Percentiles rank a stretch among this genome's conserved stretches.
Evolutionary conservation across 2,888 invertebrate genomes (phyloP).

Genomic region (Cephus nigrinus): DNA sequence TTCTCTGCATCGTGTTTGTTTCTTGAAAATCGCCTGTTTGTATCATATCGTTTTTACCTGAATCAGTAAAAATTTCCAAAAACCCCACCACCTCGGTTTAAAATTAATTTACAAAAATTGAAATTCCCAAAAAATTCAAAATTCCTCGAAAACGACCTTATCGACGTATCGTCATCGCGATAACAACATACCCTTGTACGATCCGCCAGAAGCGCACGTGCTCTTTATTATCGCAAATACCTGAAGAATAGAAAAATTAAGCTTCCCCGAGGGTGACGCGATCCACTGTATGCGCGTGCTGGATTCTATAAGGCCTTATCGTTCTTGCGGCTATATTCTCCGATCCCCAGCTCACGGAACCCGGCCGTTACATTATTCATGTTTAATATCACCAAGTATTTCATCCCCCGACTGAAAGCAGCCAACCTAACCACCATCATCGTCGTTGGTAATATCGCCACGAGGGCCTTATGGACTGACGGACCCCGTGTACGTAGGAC

Average conservation of each 20-base stretch:
- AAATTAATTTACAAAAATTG: neutral
- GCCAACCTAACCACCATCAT: slow-evolving; percentile 33
- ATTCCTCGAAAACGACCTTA: neutral
- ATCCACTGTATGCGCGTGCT: slow-evolving; percentile 1
- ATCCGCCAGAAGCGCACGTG: neutral
- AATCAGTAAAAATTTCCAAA: neutral
- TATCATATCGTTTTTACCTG: neutral
- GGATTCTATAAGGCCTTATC: slow-evolving; percentile 25
- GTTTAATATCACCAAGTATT: slow-evolving; percentile 63
- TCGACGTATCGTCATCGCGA: neutral
- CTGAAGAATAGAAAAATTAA: neutral
- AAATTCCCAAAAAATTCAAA: neutral
- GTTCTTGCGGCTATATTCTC: slow-evolving; percentile 29
- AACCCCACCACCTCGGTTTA: neutral
- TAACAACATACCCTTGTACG: neutral
- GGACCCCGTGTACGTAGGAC: neutral
- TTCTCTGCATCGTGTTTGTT: slow-evolving; percentile 22
- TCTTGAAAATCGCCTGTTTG: slow-evolving; percentile 10
- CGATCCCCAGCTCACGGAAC: slow-evolving; percentile 34
- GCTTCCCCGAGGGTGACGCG: neutral
- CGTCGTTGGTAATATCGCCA: slow-evolving; percentile 43
- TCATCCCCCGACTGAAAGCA: slow-evolving; percentile 53
- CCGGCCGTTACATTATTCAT: slow-evolving; percentile 63
- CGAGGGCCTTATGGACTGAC: slow-evolving; percentile 23
- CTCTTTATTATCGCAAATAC: neutral